phyloP scores from a whole-genome alignment of 1,140 invertebrate species.

The Coenobita brevimanus region DNA sequence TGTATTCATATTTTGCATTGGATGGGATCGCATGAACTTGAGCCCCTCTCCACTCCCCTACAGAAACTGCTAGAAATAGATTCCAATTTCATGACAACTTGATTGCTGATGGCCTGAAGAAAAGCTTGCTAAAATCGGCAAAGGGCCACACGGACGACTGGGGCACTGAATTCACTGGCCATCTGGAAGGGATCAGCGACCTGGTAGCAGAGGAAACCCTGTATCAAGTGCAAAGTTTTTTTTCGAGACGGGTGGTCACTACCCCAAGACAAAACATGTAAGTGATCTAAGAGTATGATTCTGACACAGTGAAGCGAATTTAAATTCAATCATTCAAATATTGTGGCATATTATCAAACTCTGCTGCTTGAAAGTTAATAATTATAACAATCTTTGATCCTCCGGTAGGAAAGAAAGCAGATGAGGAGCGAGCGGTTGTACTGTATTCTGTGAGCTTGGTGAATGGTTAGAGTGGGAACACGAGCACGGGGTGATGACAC shows the following conservation, averaged over 20 bases:
- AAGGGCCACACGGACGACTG: slow-evolving; percentile 10
- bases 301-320: too few species aligned
- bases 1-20: too few species aligned
- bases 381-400: too few species aligned
- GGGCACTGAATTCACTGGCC: slow-evolving; percentile 22
- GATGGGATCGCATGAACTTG: too few species aligned
- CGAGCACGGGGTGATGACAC: slow-evolving; percentile 28
- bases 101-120: slow-evolving; percentile 6
- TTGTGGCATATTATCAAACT: too few species aligned
- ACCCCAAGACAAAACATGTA: slow-evolving; percentile 23
- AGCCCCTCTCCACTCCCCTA: too few species aligned
- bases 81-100: slow-evolving; percentile 10
- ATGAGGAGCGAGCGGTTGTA: slow-evolving; percentile 18
- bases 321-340: too few species aligned
- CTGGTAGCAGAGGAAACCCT: slow-evolving; percentile 28
- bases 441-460: background rate
- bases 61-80: slow-evolving; percentile 11
- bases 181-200: slow-evolving; percentile 28
- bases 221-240: slow-evolving; percentile 12
- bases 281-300: background rate
- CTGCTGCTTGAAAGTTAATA: too few species aligned
- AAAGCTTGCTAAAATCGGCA: slow-evolving; percentile 29
- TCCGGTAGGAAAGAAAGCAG: slow-evolving; percentile 5
- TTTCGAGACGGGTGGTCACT: slow-evolving; percentile 30
- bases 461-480: slow-evolving; percentile 23